A percentile compares a stretch with the other conserved stretches of the same genome.
Conservation (phyloP, 2,797 vertebrate genomes). For the Diplodus puntazzo region DNA sequence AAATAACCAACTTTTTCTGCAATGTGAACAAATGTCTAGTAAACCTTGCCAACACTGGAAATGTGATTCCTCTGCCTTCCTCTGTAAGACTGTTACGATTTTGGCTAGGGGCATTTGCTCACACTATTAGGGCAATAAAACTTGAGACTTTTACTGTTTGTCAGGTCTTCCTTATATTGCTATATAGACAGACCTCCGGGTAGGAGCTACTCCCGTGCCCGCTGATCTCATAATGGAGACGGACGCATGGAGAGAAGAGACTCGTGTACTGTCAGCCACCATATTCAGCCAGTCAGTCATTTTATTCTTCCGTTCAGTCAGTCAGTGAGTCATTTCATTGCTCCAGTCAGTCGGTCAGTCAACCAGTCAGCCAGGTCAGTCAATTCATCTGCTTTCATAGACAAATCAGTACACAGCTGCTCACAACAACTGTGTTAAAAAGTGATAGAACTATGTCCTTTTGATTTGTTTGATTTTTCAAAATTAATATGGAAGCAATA, state of each 20-base stretch:
- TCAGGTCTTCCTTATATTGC: conserved; percentile 53
- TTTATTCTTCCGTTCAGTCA: conserved; percentile 56
- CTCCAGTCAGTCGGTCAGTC: conserved; percentile 48
- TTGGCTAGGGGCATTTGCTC: conserved; percentile 25
- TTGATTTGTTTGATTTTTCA: not conserved
- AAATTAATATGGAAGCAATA: not conserved
- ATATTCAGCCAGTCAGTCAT: conserved; percentile 75
- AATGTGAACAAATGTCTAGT: conserved; percentile 3
- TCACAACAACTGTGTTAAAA: not conserved
- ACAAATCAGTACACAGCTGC: conserved; percentile 6
- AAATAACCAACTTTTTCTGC: not conserved
- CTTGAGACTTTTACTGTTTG: conserved; percentile 47
- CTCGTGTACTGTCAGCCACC: conserved; percentile 65
- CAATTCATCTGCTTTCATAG: conserved; percentile 29
- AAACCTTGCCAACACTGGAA: conserved; percentile 2
- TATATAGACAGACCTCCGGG: conserved; percentile 51
- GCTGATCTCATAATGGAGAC: conserved; percentile 68
- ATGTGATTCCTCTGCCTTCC: not conserved
- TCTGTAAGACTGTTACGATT: conserved; percentile 19
- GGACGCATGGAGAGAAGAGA: conserved; percentile 60
- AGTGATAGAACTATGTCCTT: not conserved
- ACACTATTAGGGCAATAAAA: conserved; percentile 43
- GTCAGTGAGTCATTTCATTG: conserved; percentile 60
- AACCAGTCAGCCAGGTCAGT: conserved; percentile 20
- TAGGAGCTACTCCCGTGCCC: conserved; percentile 47